Percentiles rank a stretch among this genome's conserved stretches.
Evolutionary conservation across 30 jellyfish, hydroid and myxozoan genomes (phyloP).

Genomic region (Aurelia aurita complex sp. Pacific): DNA sequence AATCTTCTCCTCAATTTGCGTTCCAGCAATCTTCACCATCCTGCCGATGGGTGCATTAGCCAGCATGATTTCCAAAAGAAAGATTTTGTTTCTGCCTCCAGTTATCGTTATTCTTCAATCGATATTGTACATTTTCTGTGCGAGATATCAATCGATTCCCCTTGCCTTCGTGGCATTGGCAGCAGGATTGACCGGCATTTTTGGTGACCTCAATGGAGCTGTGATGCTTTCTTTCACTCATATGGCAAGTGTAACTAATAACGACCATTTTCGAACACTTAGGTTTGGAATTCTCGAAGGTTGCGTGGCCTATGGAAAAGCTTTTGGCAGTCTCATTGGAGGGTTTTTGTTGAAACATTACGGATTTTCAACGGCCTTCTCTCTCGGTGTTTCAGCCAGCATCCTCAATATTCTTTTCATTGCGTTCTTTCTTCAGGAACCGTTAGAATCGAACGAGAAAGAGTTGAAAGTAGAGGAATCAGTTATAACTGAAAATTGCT

Average conservation of each 20-base stretch:
- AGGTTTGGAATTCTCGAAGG: constrained; percentile 47
- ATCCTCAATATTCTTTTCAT: constrained; percentile 36
- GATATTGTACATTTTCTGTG: constrained; percentile 14
- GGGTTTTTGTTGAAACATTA: constrained; percentile 29
- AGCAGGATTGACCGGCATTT: constrained; percentile 25
- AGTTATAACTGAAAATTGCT: not conserved
- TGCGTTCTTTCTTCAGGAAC: constrained; percentile 37
- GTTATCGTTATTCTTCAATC: constrained; percentile 21
- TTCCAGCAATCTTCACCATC: constrained; percentile 44
- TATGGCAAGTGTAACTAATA: constrained; percentile 57
- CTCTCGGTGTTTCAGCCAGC: constrained; percentile 6
- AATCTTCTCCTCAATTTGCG: constrained; percentile 1
- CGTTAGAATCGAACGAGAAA: not conserved
- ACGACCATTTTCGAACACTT: constrained; percentile 32
- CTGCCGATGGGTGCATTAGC: constrained; percentile 48
- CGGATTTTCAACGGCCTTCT: constrained; percentile 38
- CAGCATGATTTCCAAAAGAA: constrained; percentile 20
- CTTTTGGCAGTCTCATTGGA: constrained; percentile 27
- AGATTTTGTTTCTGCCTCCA: constrained; percentile 23
- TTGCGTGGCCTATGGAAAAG: constrained; percentile 24
- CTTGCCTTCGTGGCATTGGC: constrained; percentile 36
- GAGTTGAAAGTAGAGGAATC: not conserved
- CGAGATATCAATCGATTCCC: constrained; percentile 2
- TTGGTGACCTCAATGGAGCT: constrained; percentile 52
- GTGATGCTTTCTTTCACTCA: constrained; percentile 49